Base-by-base conservation (phyloP, 2,113 vertebrate genomes). In the Talpa occidentalis region DNA sequence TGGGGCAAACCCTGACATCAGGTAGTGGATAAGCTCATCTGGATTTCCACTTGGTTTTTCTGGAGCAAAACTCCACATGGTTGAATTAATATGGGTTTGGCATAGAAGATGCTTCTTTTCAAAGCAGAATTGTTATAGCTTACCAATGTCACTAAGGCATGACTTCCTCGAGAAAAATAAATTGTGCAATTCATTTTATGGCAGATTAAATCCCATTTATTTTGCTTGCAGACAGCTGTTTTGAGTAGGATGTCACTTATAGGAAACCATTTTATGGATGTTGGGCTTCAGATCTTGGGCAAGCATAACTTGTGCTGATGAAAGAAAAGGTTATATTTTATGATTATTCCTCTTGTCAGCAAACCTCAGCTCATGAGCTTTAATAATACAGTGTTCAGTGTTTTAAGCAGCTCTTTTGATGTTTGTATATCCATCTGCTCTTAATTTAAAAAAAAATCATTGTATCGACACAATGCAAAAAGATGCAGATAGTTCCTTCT, bases 121-220 rank as follows among this genome's bases (percentile, higher is more conserved):
- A 86, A 95, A 97, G 90, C 60, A 88, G 73, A 96, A 42, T 47
- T 81, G 24, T 15, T 95, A 54, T 81, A 28, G 64, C 44, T 72
- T 32, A 88, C 92, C 32, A 88, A 1, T 77, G 5, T 88, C 69
- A 95, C 64, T 90, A 77, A 81, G 52, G 69, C 91, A 93, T 94
- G 82, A 83, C 62, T 95, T 97, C 67, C 79, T 95, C 54, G 90
- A 91, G 88, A 96, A 95, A 95, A 96, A 93, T 89, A 97, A 97
- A 89, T 86, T 81, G 80, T 93, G 59, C 70, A 66, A 88, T 95
- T 90, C 96, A 86, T 98, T 97, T 95, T 94, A 94, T 83, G 76
- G 64, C 96, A 92, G 90, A 96, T 95, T 62, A 96, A 97, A 93
- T 97, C 86, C 44, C 54, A 76, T 95, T 54, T 95, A 80, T 97